phyloP scores from a whole-genome alignment of 2,113 vertebrate genomes.

The Numida meleagris region DNA sequence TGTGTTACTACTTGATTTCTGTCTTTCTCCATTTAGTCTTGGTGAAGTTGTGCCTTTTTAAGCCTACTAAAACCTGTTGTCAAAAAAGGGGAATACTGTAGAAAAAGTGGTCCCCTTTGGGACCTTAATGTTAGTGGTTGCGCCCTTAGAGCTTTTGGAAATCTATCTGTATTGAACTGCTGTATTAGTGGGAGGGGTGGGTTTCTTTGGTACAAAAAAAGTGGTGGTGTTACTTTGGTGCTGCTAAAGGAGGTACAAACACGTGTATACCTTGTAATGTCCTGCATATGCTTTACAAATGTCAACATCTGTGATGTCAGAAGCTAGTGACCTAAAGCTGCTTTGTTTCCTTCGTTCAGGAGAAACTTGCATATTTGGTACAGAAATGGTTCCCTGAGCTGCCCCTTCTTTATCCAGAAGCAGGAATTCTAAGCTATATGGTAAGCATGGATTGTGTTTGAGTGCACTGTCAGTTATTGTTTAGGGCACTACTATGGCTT shows the following conservation, averaged over 20 bases:
- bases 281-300: neutral
- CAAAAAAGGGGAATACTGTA: neutral
- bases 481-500: neutral
- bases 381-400: constrained; percentile 83
- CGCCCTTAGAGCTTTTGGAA: neutral
- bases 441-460: constrained; percentile 59
- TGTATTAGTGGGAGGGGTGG: neutral
- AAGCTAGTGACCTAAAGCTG: neutral
- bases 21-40: neutral
- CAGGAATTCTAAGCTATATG: constrained; percentile 79
- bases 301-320: neutral
- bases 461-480: neutral
- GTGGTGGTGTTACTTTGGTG: neutral
- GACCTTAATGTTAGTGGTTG: neutral
- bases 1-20: neutral
- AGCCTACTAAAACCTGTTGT: neutral
- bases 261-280: neutral
- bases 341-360: constrained; percentile 65
- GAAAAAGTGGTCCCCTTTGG: no score
- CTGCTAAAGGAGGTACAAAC: neutral
- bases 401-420: constrained; percentile 79
- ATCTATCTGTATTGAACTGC: neutral
- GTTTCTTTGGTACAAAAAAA: neutral
- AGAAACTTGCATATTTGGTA: constrained; percentile 72
- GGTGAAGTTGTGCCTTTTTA: neutral